Conservation (phyloP, 2,797 vertebrate genomes). For the Onychomys arenicola region DNA sequence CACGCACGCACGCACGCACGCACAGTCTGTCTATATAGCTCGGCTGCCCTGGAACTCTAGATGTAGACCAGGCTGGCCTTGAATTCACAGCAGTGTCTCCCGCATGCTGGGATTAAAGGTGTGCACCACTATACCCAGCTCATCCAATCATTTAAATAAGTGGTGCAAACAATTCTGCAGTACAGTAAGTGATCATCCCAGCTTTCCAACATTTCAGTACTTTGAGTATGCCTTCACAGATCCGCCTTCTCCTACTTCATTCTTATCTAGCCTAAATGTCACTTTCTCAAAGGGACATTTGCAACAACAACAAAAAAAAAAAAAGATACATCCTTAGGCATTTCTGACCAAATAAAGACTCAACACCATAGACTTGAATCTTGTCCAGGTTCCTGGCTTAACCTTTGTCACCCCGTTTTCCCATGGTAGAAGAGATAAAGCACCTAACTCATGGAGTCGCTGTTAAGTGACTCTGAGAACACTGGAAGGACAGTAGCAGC, state of each 20-base stretch:
- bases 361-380: constrained; percentile 21
- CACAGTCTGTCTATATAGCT: too few relatives aligned
- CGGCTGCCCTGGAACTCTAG: too few relatives aligned
- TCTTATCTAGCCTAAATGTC: constrained; percentile 40
- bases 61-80: background rate
- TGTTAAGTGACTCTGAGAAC: constrained; percentile 36
- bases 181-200: constrained; percentile 16
- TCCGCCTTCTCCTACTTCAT: constrained; percentile 26
- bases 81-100: background rate
- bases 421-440: constrained; percentile 27
- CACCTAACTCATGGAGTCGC: background rate
- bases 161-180: background rate
- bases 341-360: constrained; percentile 64
- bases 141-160: constrained; percentile 16
- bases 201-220: background rate
- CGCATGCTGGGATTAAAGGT: background rate
- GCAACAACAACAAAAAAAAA: too few relatives aligned
- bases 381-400: constrained; percentile 27
- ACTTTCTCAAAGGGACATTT: constrained; percentile 27
- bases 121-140: background rate
- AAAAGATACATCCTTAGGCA: background rate
- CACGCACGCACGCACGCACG: too few relatives aligned
- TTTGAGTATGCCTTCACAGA: background rate
- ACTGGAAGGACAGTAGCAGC: background rate
- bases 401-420: background rate